These are phyloP conservation scores for Hippoglossus hippoglossus DNA, from an alignment of 2,797 vertebrate species.

Conservation along the genomic window DNA sequence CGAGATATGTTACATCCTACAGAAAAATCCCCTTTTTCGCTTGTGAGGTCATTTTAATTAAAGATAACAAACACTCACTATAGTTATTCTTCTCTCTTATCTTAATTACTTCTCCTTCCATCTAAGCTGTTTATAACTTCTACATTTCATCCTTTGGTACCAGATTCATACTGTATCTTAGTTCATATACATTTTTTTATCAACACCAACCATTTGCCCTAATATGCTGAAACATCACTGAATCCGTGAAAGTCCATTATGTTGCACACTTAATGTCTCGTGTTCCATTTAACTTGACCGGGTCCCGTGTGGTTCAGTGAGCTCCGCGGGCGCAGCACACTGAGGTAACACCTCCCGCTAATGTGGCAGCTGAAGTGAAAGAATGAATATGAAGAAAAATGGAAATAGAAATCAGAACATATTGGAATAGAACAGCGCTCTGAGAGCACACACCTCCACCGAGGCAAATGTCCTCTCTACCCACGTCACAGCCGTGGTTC, in stretches of 20 bases:
- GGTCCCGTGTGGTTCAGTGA: slow-evolving; percentile 31
- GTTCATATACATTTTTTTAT: not conserved
- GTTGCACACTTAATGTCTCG: slow-evolving; percentile 6
- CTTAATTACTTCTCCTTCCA: no score
- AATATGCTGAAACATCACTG: not conserved
- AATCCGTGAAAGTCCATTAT: slow-evolving; percentile 13
- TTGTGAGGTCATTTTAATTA: slow-evolving; percentile 37
- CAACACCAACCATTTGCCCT: not conserved
- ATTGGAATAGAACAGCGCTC: no score
- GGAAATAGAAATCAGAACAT: no score
- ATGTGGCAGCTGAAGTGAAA: slow-evolving; percentile 19
- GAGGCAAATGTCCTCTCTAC: no score
- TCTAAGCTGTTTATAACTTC: not conserved
- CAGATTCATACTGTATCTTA: not conserved
- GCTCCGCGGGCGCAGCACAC: slow-evolving; percentile 11
- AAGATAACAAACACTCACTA: not conserved
- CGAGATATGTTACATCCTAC: not conserved
- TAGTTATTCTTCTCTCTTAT: no score
- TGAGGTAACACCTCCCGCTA: slow-evolving; percentile 24
- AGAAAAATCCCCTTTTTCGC: slow-evolving; percentile 1
- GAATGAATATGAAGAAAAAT: no score
- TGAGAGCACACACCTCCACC: no score
- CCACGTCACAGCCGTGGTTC: no score
- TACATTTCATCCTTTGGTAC: not conserved
- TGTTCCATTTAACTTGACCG: slow-evolving; percentile 33